phyloP scores from a whole-genome alignment of 2,797 vertebrate species.

The Trichosurus vulpecula region DNA sequence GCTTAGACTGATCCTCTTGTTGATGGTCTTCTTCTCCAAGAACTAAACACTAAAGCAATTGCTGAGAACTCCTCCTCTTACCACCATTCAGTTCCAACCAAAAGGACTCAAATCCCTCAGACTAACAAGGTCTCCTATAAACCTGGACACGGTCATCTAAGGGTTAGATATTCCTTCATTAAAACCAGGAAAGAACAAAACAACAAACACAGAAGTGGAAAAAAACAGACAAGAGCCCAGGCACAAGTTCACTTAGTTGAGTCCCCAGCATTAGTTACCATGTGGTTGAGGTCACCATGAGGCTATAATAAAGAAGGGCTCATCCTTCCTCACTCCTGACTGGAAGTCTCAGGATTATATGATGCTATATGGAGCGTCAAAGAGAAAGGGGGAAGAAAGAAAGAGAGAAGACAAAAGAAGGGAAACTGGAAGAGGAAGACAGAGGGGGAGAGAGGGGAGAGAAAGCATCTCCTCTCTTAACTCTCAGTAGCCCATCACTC shows the following conservation, averaged over 20 bases:
- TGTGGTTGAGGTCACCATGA: not conserved
- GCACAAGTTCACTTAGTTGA: not conserved
- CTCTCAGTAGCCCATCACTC: too few relatives aligned
- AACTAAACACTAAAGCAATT: not conserved
- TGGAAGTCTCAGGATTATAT: too few relatives aligned
- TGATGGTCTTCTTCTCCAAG: not conserved
- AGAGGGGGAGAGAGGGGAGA: not conserved
- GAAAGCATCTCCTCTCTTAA: too few relatives aligned
- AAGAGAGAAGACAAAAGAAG: not conserved
- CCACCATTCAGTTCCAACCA: not conserved
- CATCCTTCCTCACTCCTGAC: too few relatives aligned
- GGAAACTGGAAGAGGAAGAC: not conserved
- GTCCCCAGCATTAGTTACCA: not conserved
- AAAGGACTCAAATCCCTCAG: not conserved
- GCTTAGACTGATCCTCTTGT: not conserved
- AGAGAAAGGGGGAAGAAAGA: not conserved
- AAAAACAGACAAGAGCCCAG: not conserved
- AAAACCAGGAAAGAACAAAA: not conserved
- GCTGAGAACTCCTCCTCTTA: not conserved
- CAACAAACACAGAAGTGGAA: not conserved
- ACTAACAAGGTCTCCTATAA: not conserved
- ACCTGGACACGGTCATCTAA: not conserved
- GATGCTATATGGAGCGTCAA: not conserved
- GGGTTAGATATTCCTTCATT: not conserved
- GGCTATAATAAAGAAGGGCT: too few relatives aligned